Conservation (phyloP, 2,113 vertebrate genomes). For the Lathamus discolor region DNA sequence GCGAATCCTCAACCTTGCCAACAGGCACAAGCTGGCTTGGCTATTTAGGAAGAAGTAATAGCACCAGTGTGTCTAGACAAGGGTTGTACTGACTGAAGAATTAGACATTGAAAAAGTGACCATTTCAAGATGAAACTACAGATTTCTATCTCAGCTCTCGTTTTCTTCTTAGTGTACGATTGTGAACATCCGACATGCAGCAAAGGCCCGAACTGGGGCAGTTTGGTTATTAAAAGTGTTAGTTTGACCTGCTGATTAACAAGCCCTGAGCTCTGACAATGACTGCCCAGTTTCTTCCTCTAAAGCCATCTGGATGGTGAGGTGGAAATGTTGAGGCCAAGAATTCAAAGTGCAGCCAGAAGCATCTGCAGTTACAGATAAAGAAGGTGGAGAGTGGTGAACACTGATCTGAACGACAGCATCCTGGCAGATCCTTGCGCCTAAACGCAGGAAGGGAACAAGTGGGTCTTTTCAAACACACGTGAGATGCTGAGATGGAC, state of each 20-base stretch:
- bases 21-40: accelerated
- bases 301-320: background rate
- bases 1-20: background rate
- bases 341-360: background rate
- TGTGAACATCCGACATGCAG: background rate
- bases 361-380: background rate
- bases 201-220: background rate
- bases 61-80: background rate
- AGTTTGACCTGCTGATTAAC: background rate
- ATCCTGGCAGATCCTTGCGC: background rate
- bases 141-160: background rate
- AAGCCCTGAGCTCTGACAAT: background rate
- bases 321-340: background rate
- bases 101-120: background rate
- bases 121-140: background rate
- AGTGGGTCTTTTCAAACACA: accelerated
- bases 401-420: accelerated
- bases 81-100: background rate
- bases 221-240: background rate
- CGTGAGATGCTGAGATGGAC: background rate
- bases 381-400: background rate
- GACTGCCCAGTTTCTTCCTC: background rate
- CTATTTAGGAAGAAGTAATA: background rate
- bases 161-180: accelerated
- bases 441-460: background rate